Percentiles rank a stretch among this genome's conserved stretches.
phyloP scores from a whole-genome alignment of 2,113 vertebrate species.

The Lipophrys pholis region DNA sequence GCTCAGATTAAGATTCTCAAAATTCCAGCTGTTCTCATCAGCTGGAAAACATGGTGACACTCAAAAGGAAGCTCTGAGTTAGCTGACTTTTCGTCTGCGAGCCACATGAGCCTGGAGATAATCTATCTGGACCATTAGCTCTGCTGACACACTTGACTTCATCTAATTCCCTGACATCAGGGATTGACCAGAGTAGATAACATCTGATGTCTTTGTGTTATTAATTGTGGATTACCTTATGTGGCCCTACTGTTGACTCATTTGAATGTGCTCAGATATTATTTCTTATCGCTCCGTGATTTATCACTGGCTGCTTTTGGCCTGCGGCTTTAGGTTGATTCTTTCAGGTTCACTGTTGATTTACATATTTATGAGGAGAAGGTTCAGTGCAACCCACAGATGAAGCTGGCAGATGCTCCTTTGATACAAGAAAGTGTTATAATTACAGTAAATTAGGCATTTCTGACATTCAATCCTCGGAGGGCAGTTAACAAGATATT shows the following conservation, averaged over 20 bases:
- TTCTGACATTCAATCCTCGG: slow-evolving; percentile 59
- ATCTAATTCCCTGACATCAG: slow-evolving; percentile 62
- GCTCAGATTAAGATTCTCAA: slow-evolving; percentile 34
- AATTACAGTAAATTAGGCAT: slow-evolving; percentile 58
- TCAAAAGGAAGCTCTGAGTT: slow-evolving; percentile 41
- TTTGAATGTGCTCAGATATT: slow-evolving; percentile 48
- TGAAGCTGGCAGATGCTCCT: slow-evolving; percentile 64
- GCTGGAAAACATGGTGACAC: slow-evolving; percentile 45
- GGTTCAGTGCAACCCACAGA: slow-evolving; percentile 56
- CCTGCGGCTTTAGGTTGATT: slow-evolving; percentile 50
- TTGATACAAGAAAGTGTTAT: slow-evolving; percentile 65
- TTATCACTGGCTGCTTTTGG: slow-evolving; percentile 58
- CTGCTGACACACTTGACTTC: slow-evolving; percentile 61
- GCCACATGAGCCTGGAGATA: slow-evolving; percentile 57
- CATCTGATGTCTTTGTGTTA: slow-evolving; percentile 59
- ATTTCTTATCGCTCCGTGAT: slow-evolving; percentile 66
- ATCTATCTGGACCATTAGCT: slow-evolving; percentile 66
- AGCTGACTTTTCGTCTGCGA: slow-evolving; percentile 38
- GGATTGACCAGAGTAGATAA: slow-evolving; percentile 61
- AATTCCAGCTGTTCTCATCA: slow-evolving; percentile 34
- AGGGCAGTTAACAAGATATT: slow-evolving; percentile 50
- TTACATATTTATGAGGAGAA: slow-evolving; percentile 70
- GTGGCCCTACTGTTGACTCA: slow-evolving; percentile 54
- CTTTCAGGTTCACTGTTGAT: slow-evolving; percentile 60
- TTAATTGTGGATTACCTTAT: slow-evolving; percentile 70